Evolutionary conservation across 2,113 vertebrate genomes (phyloP), one percentile per base, ranked within the genome.

Genomic region (Xyrauchen texanus): DNA sequence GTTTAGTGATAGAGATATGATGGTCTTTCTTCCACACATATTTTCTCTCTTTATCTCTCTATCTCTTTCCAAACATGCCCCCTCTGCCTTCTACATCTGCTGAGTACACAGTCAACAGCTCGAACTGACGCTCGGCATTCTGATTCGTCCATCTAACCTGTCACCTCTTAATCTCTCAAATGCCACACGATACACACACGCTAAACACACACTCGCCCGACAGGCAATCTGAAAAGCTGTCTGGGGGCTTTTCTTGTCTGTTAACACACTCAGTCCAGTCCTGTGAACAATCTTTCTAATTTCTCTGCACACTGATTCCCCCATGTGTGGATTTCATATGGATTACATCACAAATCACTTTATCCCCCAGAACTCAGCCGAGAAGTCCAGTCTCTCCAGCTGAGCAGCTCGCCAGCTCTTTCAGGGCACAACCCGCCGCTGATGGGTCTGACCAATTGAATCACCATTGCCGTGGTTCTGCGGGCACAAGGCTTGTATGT

Each of bases 301-400:
- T 62, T 45, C 58, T 55, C 62, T 15, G 10, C 47, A 34, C 57
- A 74, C 66, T 51, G 3, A 62, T 66, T 9, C 51, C 49, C 21
- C 49, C 58, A 51, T 58, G 45, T 82, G 44, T 82, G 63, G 86
- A 90, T 91, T 91, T 90, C 86, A 90, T 86, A 82, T 84, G 85
- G 87, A 88, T 91, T 90, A 90, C 86, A 91, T 90, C 90, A 90
- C 88, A 88, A 85, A 87, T 82, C 45, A 77, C 80, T 80, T 90
- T 83, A 84, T 87, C 79, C 16, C 51, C 8, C 13, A 57, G 46
- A 57, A 69, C 79, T 61, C 55, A 0, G 21, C 21, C 21, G 21
- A 34, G 16, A 63, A 75, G 57, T 67, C 45, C 66, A 76, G 16
- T 44, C 55, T 70, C 70, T 75, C 44, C 78, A 73, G 42, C 34